Conservation (phyloP, 2,113 vertebrate genomes). For the Rhynchopsitta pachyrhyncha region DNA sequence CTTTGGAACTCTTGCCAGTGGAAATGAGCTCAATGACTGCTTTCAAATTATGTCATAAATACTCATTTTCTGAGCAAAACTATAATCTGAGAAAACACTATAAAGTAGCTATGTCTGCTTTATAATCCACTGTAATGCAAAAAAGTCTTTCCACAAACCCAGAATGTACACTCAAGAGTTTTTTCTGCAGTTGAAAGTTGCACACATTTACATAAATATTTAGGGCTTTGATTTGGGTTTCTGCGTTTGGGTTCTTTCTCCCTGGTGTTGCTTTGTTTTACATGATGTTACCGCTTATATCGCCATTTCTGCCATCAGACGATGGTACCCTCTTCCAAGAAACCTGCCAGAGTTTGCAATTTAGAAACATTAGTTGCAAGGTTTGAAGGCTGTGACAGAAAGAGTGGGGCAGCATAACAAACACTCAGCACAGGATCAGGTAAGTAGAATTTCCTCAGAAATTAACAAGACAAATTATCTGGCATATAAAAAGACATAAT, state of each 20-base stretch:
- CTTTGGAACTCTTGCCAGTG: background rate
- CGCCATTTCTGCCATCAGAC: background rate
- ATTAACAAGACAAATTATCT: background rate
- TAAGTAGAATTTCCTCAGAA: background rate
- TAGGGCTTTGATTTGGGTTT: background rate
- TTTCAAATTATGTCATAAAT: background rate
- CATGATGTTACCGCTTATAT: background rate
- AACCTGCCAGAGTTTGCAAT: background rate
- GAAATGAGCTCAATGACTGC: background rate
- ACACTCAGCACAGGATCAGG: background rate
- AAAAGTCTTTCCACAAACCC: background rate
- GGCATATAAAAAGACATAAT: background rate
- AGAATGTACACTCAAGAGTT: background rate
- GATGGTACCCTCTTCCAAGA: background rate
- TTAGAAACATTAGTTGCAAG: background rate
- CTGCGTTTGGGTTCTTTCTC: background rate
- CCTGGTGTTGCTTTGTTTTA: background rate
- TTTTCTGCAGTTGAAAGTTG: background rate
- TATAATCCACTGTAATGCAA: background rate
- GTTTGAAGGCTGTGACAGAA: background rate
- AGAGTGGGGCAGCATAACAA: rapidly evolving
- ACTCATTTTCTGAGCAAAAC: background rate
- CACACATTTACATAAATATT: background rate
- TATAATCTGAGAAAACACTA: background rate
- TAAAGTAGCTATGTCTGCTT: background rate